phyloP scores from a whole-genome alignment of 2,797 vertebrate species.

The Etheostoma perlongum region DNA sequence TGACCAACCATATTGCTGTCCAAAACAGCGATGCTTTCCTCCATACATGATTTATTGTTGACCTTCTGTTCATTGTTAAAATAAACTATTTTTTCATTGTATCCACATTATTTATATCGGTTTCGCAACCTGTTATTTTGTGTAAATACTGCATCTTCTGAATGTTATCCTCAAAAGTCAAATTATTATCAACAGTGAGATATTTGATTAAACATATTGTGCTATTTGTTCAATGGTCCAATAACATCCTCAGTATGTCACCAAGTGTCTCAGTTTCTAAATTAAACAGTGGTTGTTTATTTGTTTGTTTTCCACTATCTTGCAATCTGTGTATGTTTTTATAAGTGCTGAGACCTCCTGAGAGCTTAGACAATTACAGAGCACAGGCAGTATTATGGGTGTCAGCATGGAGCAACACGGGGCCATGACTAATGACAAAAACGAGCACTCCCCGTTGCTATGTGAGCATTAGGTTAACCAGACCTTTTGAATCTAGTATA shows the following conservation, averaged over 20 bases:
- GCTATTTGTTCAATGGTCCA: constrained; percentile 16
- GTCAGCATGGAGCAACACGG: constrained; percentile 41
- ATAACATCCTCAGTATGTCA: constrained; percentile 44
- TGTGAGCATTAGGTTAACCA: constrained; percentile 38
- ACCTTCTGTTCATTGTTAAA: neutral
- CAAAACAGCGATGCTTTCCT: neutral
- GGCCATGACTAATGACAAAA: constrained; percentile 54
- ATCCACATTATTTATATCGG: neutral
- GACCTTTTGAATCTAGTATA: constrained; percentile 22
- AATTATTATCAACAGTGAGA: neutral
- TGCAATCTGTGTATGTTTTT: constrained; percentile 45
- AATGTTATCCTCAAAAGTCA: neutral
- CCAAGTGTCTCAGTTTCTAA: constrained; percentile 23
- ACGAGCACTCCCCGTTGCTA: constrained; percentile 23
- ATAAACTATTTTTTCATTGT: neutral
- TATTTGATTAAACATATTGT: constrained; percentile 13
- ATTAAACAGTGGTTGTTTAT: constrained; percentile 33
- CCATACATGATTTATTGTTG: neutral
- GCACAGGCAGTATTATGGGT: constrained; percentile 43
- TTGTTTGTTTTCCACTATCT: constrained; percentile 36
- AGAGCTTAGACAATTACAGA: constrained; percentile 59
- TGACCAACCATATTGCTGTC: neutral
- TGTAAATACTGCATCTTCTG: neutral
- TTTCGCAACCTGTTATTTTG: neutral
- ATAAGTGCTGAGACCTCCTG: constrained; percentile 60